Evolutionary conservation across 2,113 vertebrate species (phyloP).

Genomic region (Urocynchramus pylzowi): DNA sequence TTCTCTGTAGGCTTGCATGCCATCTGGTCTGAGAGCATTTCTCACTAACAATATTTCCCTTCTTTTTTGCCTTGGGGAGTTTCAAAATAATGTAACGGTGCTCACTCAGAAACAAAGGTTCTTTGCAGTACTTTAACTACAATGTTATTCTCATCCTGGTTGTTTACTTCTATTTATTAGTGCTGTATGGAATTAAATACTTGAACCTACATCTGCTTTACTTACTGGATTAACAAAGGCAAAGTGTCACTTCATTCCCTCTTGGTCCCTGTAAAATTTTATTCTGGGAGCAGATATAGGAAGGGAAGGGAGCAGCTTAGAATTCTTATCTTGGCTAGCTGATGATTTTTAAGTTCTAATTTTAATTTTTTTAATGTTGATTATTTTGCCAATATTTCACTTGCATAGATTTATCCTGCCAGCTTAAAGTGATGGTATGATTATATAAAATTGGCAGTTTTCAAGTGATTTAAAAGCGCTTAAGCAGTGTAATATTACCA

Average conservation of each 20-base stretch:
- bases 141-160: neutral
- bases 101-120: neutral
- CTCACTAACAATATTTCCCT: constrained; percentile 4
- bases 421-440: neutral
- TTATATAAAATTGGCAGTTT: constrained; percentile 17
- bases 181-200: constrained; percentile 42
- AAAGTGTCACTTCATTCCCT: neutral
- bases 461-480: neutral
- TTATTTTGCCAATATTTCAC: constrained; percentile 51
- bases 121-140: constrained; percentile 31
- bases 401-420: neutral
- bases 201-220: constrained; percentile 42
- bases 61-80: neutral
- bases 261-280: neutral
- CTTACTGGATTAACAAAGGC: constrained; percentile 29
- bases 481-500: neutral
- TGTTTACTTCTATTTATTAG: constrained; percentile 52
- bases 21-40: constrained; percentile 18
- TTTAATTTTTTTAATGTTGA: constrained; percentile 16
- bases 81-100: constrained; percentile 30
- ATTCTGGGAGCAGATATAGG: neutral
- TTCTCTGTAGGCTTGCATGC: neutral
- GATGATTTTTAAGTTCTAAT: constrained; percentile 29
- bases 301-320: neutral
- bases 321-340: constrained; percentile 9